Conservation (phyloP, 2,888 invertebrate species). For the Hypena proboscidalis region DNA sequence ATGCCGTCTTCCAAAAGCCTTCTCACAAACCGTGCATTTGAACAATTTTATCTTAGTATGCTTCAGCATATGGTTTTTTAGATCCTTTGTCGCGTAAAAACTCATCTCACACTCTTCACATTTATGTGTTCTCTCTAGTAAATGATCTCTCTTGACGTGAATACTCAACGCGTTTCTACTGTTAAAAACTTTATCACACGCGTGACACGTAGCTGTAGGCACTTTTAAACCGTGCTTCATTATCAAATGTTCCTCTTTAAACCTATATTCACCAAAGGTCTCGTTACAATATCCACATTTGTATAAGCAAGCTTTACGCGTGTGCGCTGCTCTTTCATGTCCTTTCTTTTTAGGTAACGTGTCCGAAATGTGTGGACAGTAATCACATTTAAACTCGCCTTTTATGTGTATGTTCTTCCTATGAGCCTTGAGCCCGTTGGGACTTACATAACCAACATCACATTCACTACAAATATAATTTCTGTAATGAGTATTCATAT, state of each 20-base stretch:
- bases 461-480: slow-evolving; percentile 44
- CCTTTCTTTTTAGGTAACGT: no score
- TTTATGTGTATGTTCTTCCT: no score
- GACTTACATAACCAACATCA: no score
- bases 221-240: slow-evolving; percentile 53
- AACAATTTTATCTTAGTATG: slow-evolving; percentile 61
- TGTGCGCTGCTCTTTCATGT: no score
- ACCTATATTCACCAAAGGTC: slow-evolving; percentile 64
- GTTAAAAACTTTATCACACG: slow-evolving; percentile 74
- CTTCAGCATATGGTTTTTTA: slow-evolving; percentile 66
- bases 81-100: slow-evolving; percentile 45
- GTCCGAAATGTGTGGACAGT: no score
- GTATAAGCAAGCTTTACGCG: no score
- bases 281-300: slow-evolving; percentile 62
- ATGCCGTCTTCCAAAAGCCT: slow-evolving; percentile 47
- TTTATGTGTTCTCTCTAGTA: slow-evolving; percentile 37
- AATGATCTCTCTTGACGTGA: slow-evolving; percentile 67
- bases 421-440: no score
- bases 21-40: slow-evolving; percentile 64
- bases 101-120: slow-evolving; percentile 32
- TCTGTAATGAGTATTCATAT: slow-evolving; percentile 50
- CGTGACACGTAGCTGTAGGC: slow-evolving; percentile 62
- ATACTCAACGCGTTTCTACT: slow-evolving; percentile 72
- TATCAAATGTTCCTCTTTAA: slow-evolving; percentile 64
- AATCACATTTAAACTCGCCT: no score